Percentiles rank a stretch among this genome's conserved stretches.
Conservation (phyloP, 2,113 vertebrate genomes). For the Vulpes ferrilata region DNA sequence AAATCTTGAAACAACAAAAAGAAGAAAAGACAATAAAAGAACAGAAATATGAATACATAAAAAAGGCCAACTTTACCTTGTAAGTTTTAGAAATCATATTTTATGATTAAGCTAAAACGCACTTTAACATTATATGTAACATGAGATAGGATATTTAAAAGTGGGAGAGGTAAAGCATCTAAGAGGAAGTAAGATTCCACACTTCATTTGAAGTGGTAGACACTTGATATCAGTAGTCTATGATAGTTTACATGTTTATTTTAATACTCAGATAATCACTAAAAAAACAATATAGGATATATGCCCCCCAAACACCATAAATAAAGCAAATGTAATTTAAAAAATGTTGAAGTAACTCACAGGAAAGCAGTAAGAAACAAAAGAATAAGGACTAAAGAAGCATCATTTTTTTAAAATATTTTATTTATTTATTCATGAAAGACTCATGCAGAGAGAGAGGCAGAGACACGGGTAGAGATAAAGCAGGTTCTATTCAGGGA, state of each 20-base stretch:
- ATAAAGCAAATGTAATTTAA: neutral
- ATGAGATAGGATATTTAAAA: neutral
- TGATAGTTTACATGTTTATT: neutral
- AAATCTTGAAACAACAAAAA: neutral
- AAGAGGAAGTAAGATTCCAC: neutral
- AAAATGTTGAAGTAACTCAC: neutral
- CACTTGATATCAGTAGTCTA: neutral
- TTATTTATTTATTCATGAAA: too few relatives aligned
- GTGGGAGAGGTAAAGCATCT: neutral
- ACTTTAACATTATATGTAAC: neutral
- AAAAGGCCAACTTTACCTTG: neutral
- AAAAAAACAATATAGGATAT: neutral
- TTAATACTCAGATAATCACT: neutral
- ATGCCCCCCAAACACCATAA: neutral
- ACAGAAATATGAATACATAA: neutral
- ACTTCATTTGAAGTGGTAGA: neutral
- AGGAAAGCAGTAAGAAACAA: neutral
- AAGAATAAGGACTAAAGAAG: neutral
- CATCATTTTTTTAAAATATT: neutral
- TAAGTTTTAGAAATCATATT: neutral
- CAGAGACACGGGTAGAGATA: too few relatives aligned
- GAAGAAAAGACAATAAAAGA: neutral
- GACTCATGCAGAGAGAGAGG: too few relatives aligned
- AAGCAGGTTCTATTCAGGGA: too few relatives aligned
- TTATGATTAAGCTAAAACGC: neutral